Evolutionary conservation across 1,140 invertebrate genomes (phyloP).

Genomic region (Cylas formicarius): DNA sequence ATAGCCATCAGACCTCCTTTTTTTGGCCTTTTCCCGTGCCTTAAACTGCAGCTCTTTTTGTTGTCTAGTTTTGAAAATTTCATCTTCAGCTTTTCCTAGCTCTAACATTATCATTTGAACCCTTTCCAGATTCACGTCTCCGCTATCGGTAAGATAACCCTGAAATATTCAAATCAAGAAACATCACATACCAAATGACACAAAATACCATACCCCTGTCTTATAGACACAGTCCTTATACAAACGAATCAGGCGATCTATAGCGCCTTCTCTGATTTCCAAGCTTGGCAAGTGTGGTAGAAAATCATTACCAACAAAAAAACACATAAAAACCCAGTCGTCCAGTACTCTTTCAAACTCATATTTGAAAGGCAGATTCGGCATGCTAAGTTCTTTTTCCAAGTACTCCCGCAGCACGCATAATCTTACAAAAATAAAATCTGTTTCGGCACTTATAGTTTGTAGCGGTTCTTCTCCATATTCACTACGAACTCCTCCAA

Average conservation of each 20-base stretch:
- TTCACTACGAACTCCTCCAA: conserved; percentile 47
- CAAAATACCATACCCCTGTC: conserved; percentile 58
- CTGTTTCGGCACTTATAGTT: conserved; percentile 56
- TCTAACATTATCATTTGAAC: conserved; percentile 94
- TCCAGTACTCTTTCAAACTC: conserved; percentile 87
- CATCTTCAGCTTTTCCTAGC: conserved; percentile 90
- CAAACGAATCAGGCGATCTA: conserved; percentile 86
- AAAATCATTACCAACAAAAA: conserved; percentile 99
- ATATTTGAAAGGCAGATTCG: conserved; percentile 85
- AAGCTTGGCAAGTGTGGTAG: conserved; percentile 96
- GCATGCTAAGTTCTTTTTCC: conserved; percentile 85
- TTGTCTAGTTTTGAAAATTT: conserved; percentile 92
- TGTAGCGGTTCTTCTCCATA: conserved; percentile 35
- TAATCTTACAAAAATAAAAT: conserved; percentile 86
- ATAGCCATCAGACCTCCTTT: conserved; percentile 45
- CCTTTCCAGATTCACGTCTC: conserved; percentile 83
- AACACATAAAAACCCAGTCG: conserved; percentile 99
- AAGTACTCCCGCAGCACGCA: conserved; percentile 93
- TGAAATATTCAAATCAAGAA: conserved; percentile 41
- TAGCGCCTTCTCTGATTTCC: conserved; percentile 96
- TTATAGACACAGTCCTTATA: conserved; percentile 95
- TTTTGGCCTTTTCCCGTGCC: conserved; percentile 66
- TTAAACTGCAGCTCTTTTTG: conserved; percentile 77
- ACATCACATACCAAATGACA: not conserved
- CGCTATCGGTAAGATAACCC: conserved; percentile 94